Evolutionary conservation across 2,888 invertebrate species (phyloP).

Genomic region (Pardosa pseudoannulata): DNA sequence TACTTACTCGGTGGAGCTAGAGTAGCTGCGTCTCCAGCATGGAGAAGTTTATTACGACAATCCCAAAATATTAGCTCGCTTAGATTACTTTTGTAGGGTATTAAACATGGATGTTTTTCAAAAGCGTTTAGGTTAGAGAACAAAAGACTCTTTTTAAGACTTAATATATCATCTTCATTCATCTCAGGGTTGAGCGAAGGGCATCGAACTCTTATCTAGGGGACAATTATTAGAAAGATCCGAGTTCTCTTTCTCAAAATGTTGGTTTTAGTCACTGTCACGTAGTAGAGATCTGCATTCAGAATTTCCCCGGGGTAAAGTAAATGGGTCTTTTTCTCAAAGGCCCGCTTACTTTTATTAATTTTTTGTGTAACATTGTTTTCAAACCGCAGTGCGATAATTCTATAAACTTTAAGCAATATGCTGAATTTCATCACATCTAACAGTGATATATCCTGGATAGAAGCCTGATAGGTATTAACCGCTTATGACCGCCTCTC

Average conservation of each 20-base stretch:
- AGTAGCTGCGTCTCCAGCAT: neutral
- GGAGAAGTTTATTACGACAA: neutral
- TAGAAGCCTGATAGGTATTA: neutral
- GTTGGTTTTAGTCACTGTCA: neutral
- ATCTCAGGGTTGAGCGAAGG: neutral
- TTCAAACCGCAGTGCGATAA: neutral
- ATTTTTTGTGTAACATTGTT: too few species aligned
- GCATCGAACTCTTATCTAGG: neutral
- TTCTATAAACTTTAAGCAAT: too few species aligned
- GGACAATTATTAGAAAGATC: neutral
- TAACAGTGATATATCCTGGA: neutral
- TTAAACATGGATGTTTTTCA: neutral
- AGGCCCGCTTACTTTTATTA: neutral
- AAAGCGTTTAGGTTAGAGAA: neutral
- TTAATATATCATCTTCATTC: neutral
- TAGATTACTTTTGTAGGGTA: neutral
- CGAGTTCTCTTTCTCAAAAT: neutral
- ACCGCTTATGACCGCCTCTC: neutral
- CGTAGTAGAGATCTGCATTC: neutral
- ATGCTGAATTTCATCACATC: neutral
- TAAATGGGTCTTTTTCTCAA: too few species aligned
- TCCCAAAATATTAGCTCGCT: neutral
- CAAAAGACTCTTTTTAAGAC: neutral
- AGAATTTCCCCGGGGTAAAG: neutral
- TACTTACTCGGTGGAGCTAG: neutral